Conservation (phyloP, 2,113 vertebrate genomes). For the Malurus cyaneus region DNA sequence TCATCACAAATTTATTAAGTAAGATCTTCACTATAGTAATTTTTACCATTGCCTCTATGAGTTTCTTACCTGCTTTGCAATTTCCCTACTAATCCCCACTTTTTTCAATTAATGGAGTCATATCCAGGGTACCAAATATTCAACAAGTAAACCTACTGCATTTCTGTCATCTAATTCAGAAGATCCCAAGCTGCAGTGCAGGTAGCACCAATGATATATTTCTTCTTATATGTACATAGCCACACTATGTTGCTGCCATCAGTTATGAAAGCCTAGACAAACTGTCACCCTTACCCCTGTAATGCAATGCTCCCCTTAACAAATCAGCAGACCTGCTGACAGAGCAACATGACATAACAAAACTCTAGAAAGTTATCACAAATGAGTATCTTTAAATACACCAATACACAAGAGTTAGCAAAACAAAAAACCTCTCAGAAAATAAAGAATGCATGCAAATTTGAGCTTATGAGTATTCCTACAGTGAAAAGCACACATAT, state of each 20-base stretch:
- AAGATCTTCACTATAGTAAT: not conserved
- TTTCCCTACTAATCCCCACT: not conserved
- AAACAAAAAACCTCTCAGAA: not conserved
- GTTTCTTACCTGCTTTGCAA: not conserved
- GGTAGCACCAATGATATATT: not conserved
- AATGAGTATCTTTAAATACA: not conserved
- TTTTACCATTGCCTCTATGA: not conserved
- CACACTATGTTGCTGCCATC: not conserved
- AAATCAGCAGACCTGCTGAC: not conserved
- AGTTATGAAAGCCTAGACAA: not conserved
- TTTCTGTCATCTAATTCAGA: not conserved
- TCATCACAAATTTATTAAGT: not conserved
- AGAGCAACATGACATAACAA: not conserved
- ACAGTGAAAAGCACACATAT: not conserved
- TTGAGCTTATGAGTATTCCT: not conserved
- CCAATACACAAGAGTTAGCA: not conserved
- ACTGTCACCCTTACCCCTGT: not conserved
- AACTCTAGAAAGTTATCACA: not conserved
- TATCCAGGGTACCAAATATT: not conserved
- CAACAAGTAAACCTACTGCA: not conserved
- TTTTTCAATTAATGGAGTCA: not conserved
- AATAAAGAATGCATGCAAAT: not conserved
- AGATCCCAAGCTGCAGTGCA: not conserved
- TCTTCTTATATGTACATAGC: not conserved
- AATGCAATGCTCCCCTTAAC: not conserved